Conservation (phyloP, 2,888 invertebrate genomes). For the Microctonus hyperodae region DNA sequence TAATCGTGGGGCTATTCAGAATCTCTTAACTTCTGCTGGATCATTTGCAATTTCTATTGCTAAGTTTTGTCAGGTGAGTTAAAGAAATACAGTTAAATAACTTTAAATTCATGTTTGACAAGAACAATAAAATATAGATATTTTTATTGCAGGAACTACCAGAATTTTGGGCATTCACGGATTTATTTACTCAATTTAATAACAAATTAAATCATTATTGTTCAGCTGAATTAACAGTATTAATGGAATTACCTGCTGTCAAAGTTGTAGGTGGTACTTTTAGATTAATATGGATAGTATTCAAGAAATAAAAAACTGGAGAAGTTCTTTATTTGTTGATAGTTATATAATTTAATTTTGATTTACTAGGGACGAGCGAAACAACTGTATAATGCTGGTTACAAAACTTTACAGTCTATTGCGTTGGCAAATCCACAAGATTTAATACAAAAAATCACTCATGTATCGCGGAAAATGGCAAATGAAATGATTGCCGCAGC, state of each 20-base stretch:
- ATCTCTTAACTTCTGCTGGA: constrained; percentile 74
- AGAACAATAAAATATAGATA: background rate
- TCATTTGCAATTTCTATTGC: constrained; percentile 79
- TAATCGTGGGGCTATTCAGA: constrained; percentile 82
- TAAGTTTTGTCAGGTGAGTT: constrained; percentile 74
- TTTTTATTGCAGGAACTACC: constrained; percentile 67
- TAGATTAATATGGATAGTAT: too few species aligned
- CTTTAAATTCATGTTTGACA: too few species aligned
- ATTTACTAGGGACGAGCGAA: constrained; percentile 78
- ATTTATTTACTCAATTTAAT: constrained; percentile 78
- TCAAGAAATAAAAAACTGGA: too few species aligned
- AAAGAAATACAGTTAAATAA: too few species aligned
- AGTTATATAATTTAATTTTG: constrained; percentile 21
- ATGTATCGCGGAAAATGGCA: constrained; percentile 77
- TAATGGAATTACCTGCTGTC: constrained; percentile 90
- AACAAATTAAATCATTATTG: constrained; percentile 82
- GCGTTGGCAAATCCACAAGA: constrained; percentile 75
- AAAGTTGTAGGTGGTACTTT: constrained; percentile 70
- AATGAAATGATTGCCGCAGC: constrained; percentile 86
- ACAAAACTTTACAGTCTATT: constrained; percentile 76
- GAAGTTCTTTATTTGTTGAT: too few species aligned
- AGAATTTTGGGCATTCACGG: constrained; percentile 83
- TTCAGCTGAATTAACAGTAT: constrained; percentile 76
- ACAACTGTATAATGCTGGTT: constrained; percentile 85
- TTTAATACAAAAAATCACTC: constrained; percentile 72